Percentiles rank a stretch among this genome's conserved stretches.
Conservation (phyloP, 2,888 invertebrate genomes). For the Abrostola tripartita region DNA sequence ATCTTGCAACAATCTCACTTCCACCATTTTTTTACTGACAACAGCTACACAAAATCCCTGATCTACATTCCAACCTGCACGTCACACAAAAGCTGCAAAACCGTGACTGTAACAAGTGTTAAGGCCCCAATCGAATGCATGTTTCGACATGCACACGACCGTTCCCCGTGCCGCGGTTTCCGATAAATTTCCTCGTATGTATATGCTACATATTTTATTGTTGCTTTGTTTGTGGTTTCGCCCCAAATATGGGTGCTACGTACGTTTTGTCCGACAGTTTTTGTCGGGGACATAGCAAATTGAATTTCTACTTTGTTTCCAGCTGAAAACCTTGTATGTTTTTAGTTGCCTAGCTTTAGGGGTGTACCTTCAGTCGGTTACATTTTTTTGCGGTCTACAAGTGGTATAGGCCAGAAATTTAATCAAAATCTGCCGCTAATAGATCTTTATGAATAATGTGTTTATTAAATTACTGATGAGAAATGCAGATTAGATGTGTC, state of each 20-base stretch:
- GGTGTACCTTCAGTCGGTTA: slow-evolving; percentile 26
- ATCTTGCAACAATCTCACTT: no score
- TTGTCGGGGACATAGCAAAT: slow-evolving; percentile 66
- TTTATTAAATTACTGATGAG: not conserved
- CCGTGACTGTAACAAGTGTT: slow-evolving; percentile 54
- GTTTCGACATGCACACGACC: slow-evolving; percentile 66
- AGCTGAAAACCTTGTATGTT: slow-evolving; percentile 42
- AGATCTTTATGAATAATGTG: not conserved
- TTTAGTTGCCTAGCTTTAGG: slow-evolving; percentile 48
- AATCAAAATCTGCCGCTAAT: not conserved
- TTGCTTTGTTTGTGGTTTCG: slow-evolving; percentile 68
- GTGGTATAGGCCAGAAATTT: not conserved
- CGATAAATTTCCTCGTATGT: slow-evolving; percentile 72
- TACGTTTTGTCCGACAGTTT: slow-evolving; percentile 63
- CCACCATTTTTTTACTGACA: no score
- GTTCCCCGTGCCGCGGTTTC: slow-evolving; percentile 69
- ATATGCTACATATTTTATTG: slow-evolving; percentile 72
- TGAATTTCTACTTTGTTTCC: slow-evolving; percentile 68
- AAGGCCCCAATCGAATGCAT: slow-evolving; percentile 65
- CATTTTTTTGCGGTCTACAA: slow-evolving; percentile 8
- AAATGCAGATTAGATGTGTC: no score
- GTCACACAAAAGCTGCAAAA: slow-evolving; percentile 15
- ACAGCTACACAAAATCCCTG: no score
- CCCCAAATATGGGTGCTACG: slow-evolving; percentile 66
- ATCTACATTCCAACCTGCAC: no score